Evolutionary conservation across 2,888 invertebrate species (phyloP).

Genomic region (Acronicta alni): DNA sequence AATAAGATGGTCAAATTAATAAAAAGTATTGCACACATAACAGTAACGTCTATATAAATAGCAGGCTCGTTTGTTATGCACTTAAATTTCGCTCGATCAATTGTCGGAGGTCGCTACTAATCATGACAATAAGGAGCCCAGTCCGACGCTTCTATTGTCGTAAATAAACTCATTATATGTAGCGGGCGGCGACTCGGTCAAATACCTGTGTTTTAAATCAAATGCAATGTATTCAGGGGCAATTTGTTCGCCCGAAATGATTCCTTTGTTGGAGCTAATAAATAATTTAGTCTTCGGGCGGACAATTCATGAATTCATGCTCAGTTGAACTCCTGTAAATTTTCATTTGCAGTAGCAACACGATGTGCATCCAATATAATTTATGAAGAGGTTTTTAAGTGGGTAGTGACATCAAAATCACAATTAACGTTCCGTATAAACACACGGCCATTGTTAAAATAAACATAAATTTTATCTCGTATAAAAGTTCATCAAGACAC

Average conservation of each 20-base stretch:
- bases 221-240: slow-evolving; percentile 71
- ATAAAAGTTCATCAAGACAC: slow-evolving; percentile 50
- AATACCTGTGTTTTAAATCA: slow-evolving; percentile 84
- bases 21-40: slow-evolving; percentile 65
- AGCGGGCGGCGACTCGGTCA: slow-evolving; percentile 76
- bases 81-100: slow-evolving; percentile 69
- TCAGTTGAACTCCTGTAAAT: slow-evolving; percentile 71
- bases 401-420: slow-evolving; percentile 60
- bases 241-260: slow-evolving; percentile 76
- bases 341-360: slow-evolving; percentile 56
- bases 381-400: slow-evolving; percentile 63
- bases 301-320: slow-evolving; percentile 69
- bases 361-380: slow-evolving; percentile 60
- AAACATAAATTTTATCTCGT: slow-evolving; percentile 56
- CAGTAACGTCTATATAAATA: slow-evolving; percentile 66
- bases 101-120: slow-evolving; percentile 72
- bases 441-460: slow-evolving; percentile 53
- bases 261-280: slow-evolving; percentile 78
- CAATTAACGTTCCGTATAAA: slow-evolving; percentile 65
- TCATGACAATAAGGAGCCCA: slow-evolving; percentile 70
- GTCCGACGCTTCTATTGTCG: slow-evolving; percentile 67
- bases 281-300: slow-evolving; percentile 72
- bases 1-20: slow-evolving; percentile 70
- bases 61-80: slow-evolving; percentile 69
- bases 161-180: slow-evolving; percentile 78